phyloP scores from a whole-genome alignment of 2,888 invertebrate genomes.

The Copidosoma aretas region DNA sequence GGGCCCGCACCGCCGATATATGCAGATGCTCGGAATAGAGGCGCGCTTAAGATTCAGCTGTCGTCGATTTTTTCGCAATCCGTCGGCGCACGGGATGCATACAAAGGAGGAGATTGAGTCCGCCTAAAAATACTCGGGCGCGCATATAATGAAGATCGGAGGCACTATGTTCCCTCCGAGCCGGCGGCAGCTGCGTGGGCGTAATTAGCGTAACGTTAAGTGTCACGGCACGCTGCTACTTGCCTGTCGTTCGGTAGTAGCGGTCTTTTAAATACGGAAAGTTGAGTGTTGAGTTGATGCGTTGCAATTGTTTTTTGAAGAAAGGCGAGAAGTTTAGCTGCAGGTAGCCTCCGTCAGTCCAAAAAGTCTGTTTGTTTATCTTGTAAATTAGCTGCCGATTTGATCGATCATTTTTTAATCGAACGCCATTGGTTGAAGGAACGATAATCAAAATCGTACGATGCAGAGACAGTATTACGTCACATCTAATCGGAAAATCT shows the following conservation, averaged over 20 bases:
- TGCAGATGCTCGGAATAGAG: background rate
- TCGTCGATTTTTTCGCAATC: conserved; percentile 8
- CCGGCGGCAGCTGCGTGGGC: background rate
- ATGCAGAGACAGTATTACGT: conserved; percentile 8
- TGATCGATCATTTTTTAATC: conserved; percentile 1
- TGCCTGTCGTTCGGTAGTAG: too few species aligned
- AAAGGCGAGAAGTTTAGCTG: background rate
- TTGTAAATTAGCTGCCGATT: background rate
- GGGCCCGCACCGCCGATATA: background rate
- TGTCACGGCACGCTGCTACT: too few species aligned
- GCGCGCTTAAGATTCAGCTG: background rate
- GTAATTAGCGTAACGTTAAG: background rate
- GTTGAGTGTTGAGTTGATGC: too few species aligned
- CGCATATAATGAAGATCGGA: too few species aligned
- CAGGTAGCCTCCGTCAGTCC: background rate
- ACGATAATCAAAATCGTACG: conserved; percentile 18
- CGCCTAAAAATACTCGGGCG: conserved; percentile 15
- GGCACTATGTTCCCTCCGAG: background rate
- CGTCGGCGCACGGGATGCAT: background rate
- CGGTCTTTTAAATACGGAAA: too few species aligned
- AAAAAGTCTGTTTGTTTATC: too few species aligned
- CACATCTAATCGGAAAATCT: conserved; percentile 12
- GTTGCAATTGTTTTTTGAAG: too few species aligned
- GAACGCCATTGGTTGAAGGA: background rate
- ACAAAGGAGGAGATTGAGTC: background rate